Percentiles rank a stretch among this genome's conserved stretches.
Conservation (phyloP, 2,797 vertebrate genomes). For the Chromobotia macracanthus region DNA sequence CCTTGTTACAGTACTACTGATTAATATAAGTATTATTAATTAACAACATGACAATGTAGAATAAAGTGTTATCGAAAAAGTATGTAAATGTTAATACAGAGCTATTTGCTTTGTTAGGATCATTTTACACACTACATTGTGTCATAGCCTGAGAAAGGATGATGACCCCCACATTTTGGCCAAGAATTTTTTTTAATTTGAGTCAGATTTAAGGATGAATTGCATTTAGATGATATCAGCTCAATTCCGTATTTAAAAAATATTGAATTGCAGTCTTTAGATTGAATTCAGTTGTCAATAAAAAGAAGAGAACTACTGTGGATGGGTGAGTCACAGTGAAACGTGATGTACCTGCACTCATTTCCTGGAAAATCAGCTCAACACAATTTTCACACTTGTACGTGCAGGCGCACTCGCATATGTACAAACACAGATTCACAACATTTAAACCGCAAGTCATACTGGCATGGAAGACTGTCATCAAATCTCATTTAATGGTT, state of each 20-base stretch:
- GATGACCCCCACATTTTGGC: too few species aligned
- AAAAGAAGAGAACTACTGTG: not conserved
- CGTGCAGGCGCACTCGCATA: not conserved
- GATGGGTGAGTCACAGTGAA: constrained; percentile 35
- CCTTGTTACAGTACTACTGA: too few species aligned
- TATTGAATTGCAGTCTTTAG: not conserved
- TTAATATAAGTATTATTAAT: too few species aligned
- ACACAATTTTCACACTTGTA: constrained; percentile 16
- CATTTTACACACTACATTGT: too few species aligned
- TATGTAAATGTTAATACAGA: too few species aligned
- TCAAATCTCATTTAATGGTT: not conserved
- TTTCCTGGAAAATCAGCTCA: constrained; percentile 36
- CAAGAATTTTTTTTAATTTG: too few species aligned
- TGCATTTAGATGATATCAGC: not conserved
- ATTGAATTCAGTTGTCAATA: not conserved
- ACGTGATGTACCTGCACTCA: constrained; percentile 28
- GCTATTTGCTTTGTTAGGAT: too few species aligned
- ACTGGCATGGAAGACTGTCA: not conserved
- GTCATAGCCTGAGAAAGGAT: too few species aligned
- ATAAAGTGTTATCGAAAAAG: too few species aligned
- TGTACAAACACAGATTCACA: not conserved
- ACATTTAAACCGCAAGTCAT: constrained; percentile 2
- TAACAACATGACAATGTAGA: too few species aligned
- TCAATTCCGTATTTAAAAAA: not conserved
- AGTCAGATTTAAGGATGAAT: too few species aligned